A percentile compares a stretch with the other conserved stretches of the same genome.
Evolutionary conservation across 2,113 vertebrate species (phyloP).

Genomic region (Rana temporaria): DNA sequence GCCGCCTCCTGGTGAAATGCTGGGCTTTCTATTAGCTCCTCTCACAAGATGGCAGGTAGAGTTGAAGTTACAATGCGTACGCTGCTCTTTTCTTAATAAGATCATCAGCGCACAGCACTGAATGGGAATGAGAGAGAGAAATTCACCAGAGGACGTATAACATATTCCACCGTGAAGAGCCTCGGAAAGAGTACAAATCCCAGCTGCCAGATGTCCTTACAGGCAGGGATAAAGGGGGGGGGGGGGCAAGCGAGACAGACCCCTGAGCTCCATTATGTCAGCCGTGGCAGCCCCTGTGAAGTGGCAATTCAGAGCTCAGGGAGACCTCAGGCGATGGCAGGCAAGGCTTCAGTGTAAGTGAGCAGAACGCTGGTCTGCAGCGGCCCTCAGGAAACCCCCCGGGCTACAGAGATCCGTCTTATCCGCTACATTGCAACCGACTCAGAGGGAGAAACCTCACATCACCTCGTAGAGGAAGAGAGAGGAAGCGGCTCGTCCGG

Average conservation of each 20-base stretch:
- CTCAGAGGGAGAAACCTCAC: slow-evolving; percentile 71
- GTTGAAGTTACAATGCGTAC: not conserved
- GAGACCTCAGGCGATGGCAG: slow-evolving; percentile 70
- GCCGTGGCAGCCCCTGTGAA: slow-evolving; percentile 64
- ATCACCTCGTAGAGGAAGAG: slow-evolving; percentile 64
- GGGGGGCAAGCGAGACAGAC: not conserved
- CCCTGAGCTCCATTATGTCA: slow-evolving; percentile 45
- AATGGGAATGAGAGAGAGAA: slow-evolving; percentile 29
- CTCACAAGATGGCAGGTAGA: not conserved
- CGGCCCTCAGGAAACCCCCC: slow-evolving; percentile 78
- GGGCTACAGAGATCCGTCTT: slow-evolving; percentile 75
- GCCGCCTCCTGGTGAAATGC: no score
- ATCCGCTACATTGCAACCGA: slow-evolving; percentile 72
- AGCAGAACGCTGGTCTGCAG: slow-evolving; percentile 70
- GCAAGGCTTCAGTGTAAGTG: slow-evolving; percentile 72
- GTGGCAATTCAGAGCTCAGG: slow-evolving; percentile 71
- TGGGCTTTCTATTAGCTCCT: no score
- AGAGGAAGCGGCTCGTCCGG: no score
- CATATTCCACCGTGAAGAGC: slow-evolving; percentile 22
- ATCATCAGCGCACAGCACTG: slow-evolving; percentile 17
- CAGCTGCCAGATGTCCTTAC: slow-evolving; percentile 47
- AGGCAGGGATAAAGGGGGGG: not conserved
- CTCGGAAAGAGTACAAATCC: slow-evolving; percentile 32
- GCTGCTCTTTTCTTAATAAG: slow-evolving; percentile 39
- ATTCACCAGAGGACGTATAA: slow-evolving; percentile 16